Base-by-base conservation (phyloP, 2,888 invertebrate species). In the Cataglyphis altisquamis region DNA sequence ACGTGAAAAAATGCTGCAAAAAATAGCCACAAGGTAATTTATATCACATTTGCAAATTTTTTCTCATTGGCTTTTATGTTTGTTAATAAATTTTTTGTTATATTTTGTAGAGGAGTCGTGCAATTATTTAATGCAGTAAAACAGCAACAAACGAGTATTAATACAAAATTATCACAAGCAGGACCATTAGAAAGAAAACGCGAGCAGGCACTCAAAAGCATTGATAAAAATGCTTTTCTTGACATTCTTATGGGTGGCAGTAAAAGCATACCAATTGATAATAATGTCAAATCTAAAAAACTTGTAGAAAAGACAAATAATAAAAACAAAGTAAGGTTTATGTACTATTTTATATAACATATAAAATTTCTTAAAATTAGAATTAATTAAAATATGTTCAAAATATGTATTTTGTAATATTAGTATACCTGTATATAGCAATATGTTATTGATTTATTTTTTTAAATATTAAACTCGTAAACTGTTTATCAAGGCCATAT, bases 41-140 rank as follows among this genome's bases (percentile, higher is more conserved):
- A 66, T 67, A 66, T 48, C 25, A n/a, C 15, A n/a, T 32, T 68
- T n/a, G 9, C 32, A 62, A 74, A 87, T 85, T 68, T 68, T 45
- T 80, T 15, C 25, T 75, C 12, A 21, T 12, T 57, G 21, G 12
- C 25, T 55, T 72, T 70, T 68, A 32, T 29, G 41, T 29, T 66
- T 5, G 32, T 67, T 66, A 25, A 12, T 52, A 62, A 67, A 67
- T 36, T 67, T 32, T 82, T 62, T 25, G 60, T 41, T 29, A 55
- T 82, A 70, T 74, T 80, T 93, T 92, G 10, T 89, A 98, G 97
- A 94, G 99, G 98, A 92, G 98, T 98, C 0, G 98, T 99, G 0
- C 98, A 98, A 93, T 95, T 99, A 86, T 99, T 98, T 92, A 99
- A 99, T 96, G 98, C 98, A 48, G 98, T 99, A 0, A 96, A 96